Percentiles rank a stretch among this genome's conserved stretches.
Conservation (phyloP, 1,140 invertebrate genomes). For the Bombus impatiens region DNA sequence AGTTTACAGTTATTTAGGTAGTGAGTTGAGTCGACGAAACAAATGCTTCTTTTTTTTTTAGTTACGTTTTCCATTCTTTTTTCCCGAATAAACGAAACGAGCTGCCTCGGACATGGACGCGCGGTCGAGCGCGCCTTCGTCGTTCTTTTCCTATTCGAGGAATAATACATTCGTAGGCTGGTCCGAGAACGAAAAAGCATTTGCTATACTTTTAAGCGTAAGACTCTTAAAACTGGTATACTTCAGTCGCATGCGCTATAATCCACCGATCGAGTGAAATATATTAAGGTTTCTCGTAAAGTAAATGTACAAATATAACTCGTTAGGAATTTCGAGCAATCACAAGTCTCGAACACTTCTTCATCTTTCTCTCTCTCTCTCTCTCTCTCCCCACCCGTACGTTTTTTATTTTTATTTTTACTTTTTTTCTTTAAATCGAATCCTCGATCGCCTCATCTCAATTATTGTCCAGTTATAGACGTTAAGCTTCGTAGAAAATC, state of each 20-base stretch:
- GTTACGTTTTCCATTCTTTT: background rate
- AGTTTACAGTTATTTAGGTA: slow-evolving; percentile 57
- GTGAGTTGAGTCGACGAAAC: slow-evolving; percentile 55
- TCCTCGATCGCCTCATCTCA: slow-evolving; percentile 32
- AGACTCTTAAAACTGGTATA: slow-evolving; percentile 55
- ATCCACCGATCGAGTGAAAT: slow-evolving; percentile 56
- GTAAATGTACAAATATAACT: slow-evolving; percentile 61
- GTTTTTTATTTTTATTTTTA: background rate
- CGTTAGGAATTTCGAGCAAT: slow-evolving; percentile 54
- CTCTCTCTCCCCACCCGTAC: background rate
- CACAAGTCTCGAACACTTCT: slow-evolving; percentile 52
- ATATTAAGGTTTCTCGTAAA: slow-evolving; percentile 58
- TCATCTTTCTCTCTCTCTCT: background rate
- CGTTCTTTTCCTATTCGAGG: background rate
- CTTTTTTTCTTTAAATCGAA: background rate
- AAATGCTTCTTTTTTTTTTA: slow-evolving; percentile 36
- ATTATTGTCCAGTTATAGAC: slow-evolving; percentile 65
- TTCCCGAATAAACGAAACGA: slow-evolving; percentile 24
- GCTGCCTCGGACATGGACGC: background rate
- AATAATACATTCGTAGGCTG: slow-evolving; percentile 31
- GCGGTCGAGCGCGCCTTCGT: background rate
- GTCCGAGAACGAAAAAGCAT: slow-evolving; percentile 53
- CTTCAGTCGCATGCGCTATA: slow-evolving; percentile 58
- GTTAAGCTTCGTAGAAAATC: slow-evolving; percentile 53
- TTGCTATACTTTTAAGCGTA: slow-evolving; percentile 54